Evolutionary conservation across 2,113 vertebrate species (phyloP), one percentile per base, ranked within the genome.

Genomic region (Malurus elegans): DNA sequence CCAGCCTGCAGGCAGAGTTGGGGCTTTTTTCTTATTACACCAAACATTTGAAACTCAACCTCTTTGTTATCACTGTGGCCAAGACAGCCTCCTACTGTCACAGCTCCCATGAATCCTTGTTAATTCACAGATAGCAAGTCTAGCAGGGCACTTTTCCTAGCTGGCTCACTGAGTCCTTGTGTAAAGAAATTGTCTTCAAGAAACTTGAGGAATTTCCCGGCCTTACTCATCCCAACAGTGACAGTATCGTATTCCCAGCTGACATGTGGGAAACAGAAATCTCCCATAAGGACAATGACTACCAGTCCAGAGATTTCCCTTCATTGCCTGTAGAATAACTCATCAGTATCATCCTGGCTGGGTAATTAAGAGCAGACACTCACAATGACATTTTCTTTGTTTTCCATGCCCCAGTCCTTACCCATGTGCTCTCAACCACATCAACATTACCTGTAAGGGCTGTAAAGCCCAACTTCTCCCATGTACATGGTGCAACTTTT

Each of bases 401-500:
- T 79, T 88, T 79, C 28, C 19, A 44, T 21, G 58, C 29, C 29
- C 78, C 21, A 54, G 1, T 20, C 18, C 47, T 72, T 40, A 36
- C 16, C 7, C 6, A 57, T 4, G 25, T 25, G 18, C 26, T 80
- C 50, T 47, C 44, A 32, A 58, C 6, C 9, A 69, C 18, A n/a
- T 42, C 38, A 53, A 32, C 5, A 12, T 7, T 58, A 32, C 13
- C 9, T 9, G 13, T 16, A 45, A 69, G 32, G 28, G 17, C 28
- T 79, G 25, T 75, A 58, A 64, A 80, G 12, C 42, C 29, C 21
- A 64, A 47, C 15, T 38, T 58, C 14, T 51, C 56, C n/a, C 8
- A 6, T 42, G 13, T 1, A 18, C 5, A 47, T 0, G 0, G 36
- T 28, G 21, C 21, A 64, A 13, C 4, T 25, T 36, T 28, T 74